Percentiles rank a stretch among this genome's conserved stretches.
phyloP scores from a whole-genome alignment of 1,140 invertebrate genomes.

The Orussus abietinus region DNA sequence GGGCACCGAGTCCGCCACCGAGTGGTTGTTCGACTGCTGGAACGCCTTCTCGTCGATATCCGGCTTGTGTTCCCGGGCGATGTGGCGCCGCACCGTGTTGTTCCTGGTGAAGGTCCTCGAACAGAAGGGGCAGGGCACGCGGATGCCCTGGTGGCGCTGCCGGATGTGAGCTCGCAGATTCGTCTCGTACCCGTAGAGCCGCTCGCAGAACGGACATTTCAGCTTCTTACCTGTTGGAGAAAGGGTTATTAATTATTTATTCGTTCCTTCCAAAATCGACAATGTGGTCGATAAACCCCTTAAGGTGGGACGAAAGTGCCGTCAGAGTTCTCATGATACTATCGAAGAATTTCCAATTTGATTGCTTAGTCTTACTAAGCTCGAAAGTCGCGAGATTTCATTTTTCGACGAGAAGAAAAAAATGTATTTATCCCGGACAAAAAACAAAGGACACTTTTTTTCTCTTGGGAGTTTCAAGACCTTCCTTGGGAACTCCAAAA shows the following conservation, averaged over 20 bases:
- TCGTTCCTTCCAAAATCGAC: no score
- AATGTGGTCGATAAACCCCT: no score
- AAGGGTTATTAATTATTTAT: no score
- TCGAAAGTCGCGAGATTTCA: no score
- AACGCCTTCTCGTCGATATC: conserved; percentile 67
- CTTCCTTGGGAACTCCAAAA: no score
- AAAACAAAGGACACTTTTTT: no score
- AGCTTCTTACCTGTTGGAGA: conserved; percentile 75
- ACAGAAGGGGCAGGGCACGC: conserved; percentile 83
- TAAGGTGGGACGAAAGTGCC: no score
- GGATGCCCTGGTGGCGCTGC: conserved; percentile 84
- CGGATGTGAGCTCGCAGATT: conserved; percentile 85
- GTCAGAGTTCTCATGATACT: no score
- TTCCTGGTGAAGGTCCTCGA: conserved; percentile 87
- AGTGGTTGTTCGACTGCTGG: conserved; percentile 57
- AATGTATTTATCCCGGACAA: no score
- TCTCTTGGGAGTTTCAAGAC: no score
- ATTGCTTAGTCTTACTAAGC: no score
- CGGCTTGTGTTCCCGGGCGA: conserved; percentile 80
- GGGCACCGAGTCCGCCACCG: conserved; percentile 41
- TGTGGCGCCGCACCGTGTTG: conserved; percentile 84
- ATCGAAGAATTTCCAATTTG: no score
- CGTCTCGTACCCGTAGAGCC: conserved; percentile 89
- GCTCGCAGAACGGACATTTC: conserved; percentile 87
- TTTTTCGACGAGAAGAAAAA: conserved; percentile 23